Conservation (phyloP, 2,888 invertebrate species). For the Sarcophaga variegata region DNA sequence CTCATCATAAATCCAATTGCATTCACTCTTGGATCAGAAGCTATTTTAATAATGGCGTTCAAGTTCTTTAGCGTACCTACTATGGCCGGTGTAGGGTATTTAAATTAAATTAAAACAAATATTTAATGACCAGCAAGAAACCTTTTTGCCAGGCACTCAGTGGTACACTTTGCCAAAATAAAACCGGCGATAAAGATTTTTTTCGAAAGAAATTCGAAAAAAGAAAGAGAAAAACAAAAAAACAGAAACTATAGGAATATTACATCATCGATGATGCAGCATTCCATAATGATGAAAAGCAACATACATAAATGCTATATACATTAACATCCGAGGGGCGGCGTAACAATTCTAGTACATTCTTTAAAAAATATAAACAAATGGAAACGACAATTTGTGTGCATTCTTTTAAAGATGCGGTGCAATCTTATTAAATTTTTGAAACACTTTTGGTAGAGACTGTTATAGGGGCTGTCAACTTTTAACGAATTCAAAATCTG, state of each 20-base stretch:
- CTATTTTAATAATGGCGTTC: no score
- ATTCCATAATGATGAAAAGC: slow-evolving; percentile 31
- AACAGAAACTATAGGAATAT: slow-evolving; percentile 42
- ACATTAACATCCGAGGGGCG: not conserved
- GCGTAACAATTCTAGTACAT: not conserved
- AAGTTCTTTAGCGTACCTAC: no score
- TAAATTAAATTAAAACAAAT: slow-evolving; percentile 28
- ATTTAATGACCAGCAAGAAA: slow-evolving; percentile 18
- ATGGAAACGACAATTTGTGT: no score
- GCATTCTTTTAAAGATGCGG: no score
- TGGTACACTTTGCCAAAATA: slow-evolving; percentile 53
- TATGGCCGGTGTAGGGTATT: not conserved
- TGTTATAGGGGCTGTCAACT: no score
- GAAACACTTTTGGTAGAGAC: no score
- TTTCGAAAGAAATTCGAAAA: slow-evolving; percentile 20
- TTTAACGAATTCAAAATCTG: no score
- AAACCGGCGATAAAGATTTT: slow-evolving; percentile 17
- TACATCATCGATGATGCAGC: slow-evolving; percentile 64
- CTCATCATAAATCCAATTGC: no score
- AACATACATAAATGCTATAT: not conserved
- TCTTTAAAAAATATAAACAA: no score
- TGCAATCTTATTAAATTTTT: no score
- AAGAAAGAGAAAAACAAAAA: slow-evolving; percentile 28
- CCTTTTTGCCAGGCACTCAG: slow-evolving; percentile 61
- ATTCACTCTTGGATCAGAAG: no score